Base-by-base conservation (phyloP, 2,113 vertebrate genomes). In the Proteles cristata region DNA sequence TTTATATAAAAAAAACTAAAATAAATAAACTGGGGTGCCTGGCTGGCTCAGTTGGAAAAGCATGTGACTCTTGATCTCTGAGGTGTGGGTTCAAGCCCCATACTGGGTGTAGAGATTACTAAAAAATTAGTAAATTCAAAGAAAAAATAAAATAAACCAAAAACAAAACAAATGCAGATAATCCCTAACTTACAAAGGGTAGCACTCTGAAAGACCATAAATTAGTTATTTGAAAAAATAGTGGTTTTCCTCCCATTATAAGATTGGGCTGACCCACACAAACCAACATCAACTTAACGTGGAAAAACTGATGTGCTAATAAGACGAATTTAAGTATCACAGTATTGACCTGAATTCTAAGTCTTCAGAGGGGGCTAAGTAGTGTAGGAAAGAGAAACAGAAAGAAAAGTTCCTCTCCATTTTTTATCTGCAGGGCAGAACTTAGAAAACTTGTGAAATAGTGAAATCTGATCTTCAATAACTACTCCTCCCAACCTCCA, bases 221-320 rank as follows among this genome's bases (percentile, higher is more conserved):
- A 43, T 33, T 26, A 65, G 69, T 55, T 96, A 63, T 93, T 69
- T 92, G 69, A 82, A 87, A 96, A 96, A 95, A 17, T 5, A 80
- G 15, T 39, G 35, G n/a, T 53, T 87, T 76, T 69, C 85, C 90
- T 26, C 12, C 50, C 50, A 74, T 39, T 81, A 76, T 81, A 79
- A 89, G 81, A 76, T 81, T 28, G 35, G 45, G 19, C 43, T 74
- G 68, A 92, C 16, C 23, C 69, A 91, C 33, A 74, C 8, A 96
- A 92, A 33, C n/a, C 80, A 48, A 35, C 21, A 31, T 71, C 50
- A 74, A 31, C 17, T 55, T 65, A 73, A 90, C 0, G 25, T 58
- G 69, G 63, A 68, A 79, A 81, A 96, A 48, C 1, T 74, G 48
- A n/a, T 0, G 1, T n/a, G 84, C 4, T 33, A 93, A 53, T 26